Evolutionary conservation across 2,797 vertebrate genomes (phyloP), one percentile per base, ranked within the genome.

Genomic region (Erpetoichthys calabaricus): DNA sequence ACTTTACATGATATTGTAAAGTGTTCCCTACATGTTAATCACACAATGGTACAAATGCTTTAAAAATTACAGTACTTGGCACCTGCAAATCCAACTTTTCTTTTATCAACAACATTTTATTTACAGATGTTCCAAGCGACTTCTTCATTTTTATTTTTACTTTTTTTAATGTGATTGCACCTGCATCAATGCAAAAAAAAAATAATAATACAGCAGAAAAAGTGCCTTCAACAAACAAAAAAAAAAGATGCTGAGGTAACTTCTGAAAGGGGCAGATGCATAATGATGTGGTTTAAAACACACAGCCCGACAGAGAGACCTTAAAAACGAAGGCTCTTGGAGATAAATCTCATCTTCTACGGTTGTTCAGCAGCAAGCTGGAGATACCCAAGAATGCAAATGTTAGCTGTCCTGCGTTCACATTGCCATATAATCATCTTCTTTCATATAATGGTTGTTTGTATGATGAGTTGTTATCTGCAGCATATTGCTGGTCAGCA

Each of bases 1-100:
- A 76, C 75, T 75, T 62, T 75, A 73, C 62, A 3, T 58, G 62
- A 60, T 74, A 71, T 73, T 78, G 67, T 68, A 62, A 64, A 64
- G 45, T 45, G 45, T 57, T 58, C 25, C 25, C 56, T 51, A 58
- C 50, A 59, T 45, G 45, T 9, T 53, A 42, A 51, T 8, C 51
- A 41, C 45, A 45, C 25, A 42, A 45, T 6, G 47, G 9, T 47
- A 41, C 44, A 59, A 5, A 59, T 42, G 41, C n/a, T 49, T 52
- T n/a, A 53, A 49, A 42, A 46, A 47, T 10, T 1, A 53, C 45
- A 63, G 65, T 49, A n/a, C 52, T 56, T 59, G 64, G 67, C 74
- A 77, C 73, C 77, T 80, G 78, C 75, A 55, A 51, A 53, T 68
- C 68, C 56, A 59, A 53, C 47, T 47, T 1, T 57, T 47, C 56